Base-by-base conservation (phyloP, 2,797 vertebrate genomes). In the Furcifer pardalis region DNA sequence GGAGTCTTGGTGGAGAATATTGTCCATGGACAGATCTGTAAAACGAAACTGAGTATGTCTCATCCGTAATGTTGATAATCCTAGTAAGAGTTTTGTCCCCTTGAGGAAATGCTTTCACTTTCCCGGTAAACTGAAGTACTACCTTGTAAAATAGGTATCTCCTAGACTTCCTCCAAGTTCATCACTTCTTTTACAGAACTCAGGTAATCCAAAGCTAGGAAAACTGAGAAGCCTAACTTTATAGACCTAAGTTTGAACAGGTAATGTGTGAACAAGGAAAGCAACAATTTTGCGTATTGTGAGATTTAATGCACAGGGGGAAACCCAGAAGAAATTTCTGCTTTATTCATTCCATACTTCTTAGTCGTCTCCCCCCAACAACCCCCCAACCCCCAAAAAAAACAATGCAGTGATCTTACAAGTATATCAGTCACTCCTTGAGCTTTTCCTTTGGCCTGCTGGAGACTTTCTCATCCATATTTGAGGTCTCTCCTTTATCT, bases 321-420 rank as follows among this genome's bases (percentile, higher is more conserved):
- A 35, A 42, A 37, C 7, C 9, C 25, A 35, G 15, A 77, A 68
- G 32, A 27, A 13, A 80, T 59, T 44, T 59, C 46, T 68, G 13
- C 62, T 59, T 42, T 44, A 27, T 74, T 27, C 15, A 32, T 65
- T 35, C 40, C 32, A n/a, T 52, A 4, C 42, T 49, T 25, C 23
- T 69, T 69, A 73, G 90, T 81, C 56, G 86, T 88, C 68, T 32
- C 86, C 35, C 30, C n/a, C n/a, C n/a, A n/a, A n/a, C n/a, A n/a
- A n/a, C n/a, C n/a, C n/a, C n/a, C n/a, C n/a, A n/a, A n/a, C n/a
- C n/a, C n/a, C n/a, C n/a, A n/a, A n/a, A n/a, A n/a, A n/a, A n/a
- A n/a, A n/a, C n/a, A n/a, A n/a, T n/a, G n/a, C n/a, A n/a, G n/a
- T 91, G 91, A 92, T 88, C 88, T 81, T 90, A 84, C 87, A 88